A percentile compares a stretch with the other conserved stretches of the same genome.
phyloP scores from a whole-genome alignment of 2,888 invertebrate species.

The Liposcelis brunnea region DNA sequence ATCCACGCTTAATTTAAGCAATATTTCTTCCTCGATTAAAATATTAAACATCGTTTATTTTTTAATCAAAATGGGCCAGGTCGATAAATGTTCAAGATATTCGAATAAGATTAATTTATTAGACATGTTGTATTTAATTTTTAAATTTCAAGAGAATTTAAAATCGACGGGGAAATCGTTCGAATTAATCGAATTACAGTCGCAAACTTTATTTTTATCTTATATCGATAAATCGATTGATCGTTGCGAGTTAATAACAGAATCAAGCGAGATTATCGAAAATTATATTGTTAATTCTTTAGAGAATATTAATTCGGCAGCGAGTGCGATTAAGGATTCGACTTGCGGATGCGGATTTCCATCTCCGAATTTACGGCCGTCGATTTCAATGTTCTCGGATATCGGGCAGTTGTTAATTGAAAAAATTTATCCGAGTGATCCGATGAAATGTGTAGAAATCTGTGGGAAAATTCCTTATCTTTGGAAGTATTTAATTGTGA shows the following conservation, averaged over 20 bases:
- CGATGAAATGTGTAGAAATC: slow-evolving; percentile 28
- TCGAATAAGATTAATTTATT: slow-evolving; percentile 17
- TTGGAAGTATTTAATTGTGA: slow-evolving; percentile 38
- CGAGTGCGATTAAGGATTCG: slow-evolving; percentile 22
- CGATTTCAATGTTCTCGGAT: not conserved
- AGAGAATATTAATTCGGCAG: slow-evolving; percentile 34
- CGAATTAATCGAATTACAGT: not conserved
- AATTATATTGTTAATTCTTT: slow-evolving; percentile 35
- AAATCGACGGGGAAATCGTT: slow-evolving; percentile 21
- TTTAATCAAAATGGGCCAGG: slow-evolving; percentile 20
- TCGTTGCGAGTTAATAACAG: not conserved
- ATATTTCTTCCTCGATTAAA: slow-evolving; percentile 22
- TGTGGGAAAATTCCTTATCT: slow-evolving; percentile 43
- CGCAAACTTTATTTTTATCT: slow-evolving; percentile 10
- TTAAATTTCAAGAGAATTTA: slow-evolving; percentile 13
- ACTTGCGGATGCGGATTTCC: slow-evolving; percentile 15
- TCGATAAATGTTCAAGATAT: slow-evolving; percentile 18
- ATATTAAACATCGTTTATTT: slow-evolving; percentile 20
- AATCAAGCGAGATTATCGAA: too few species aligned
- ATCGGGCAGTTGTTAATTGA: slow-evolving; percentile 2
- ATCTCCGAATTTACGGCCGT: not conserved
- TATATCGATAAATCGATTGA: slow-evolving; percentile 26
- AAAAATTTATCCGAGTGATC: slow-evolving; percentile 1
- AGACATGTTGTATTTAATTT: slow-evolving; percentile 15
- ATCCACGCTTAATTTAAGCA: slow-evolving; percentile 18